Percentiles rank a stretch among this genome's conserved stretches.
Evolutionary conservation across 2,113 vertebrate genomes (phyloP).

Genomic region (Hassar affinis): DNA sequence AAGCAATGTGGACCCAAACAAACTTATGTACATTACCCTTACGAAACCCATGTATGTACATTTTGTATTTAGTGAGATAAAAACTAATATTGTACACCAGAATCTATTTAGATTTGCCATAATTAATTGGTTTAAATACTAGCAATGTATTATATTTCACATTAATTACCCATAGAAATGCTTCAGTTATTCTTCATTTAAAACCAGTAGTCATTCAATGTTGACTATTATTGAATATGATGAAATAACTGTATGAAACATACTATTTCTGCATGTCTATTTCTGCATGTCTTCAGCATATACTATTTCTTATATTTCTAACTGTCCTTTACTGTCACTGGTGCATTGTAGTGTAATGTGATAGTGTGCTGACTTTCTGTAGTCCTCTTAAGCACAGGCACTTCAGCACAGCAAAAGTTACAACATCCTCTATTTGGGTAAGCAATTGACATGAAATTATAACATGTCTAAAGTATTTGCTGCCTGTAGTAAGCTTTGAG

Average conservation of each 20-base stretch:
- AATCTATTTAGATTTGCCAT: not conserved
- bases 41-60: not conserved
- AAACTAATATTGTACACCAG: not conserved
- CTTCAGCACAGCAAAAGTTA: not conserved
- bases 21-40: too few relatives aligned
- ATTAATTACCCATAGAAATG: not conserved
- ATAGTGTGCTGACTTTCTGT: not conserved
- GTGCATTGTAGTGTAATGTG: not conserved
- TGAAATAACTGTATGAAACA: not conserved
- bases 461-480: not conserved
- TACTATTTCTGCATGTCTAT: not conserved
- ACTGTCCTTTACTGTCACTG: not conserved
- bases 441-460: constrained; percentile 12
- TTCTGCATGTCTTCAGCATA: not conserved
- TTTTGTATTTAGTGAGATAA: not conserved
- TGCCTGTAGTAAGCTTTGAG: constrained; percentile 9
- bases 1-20: not conserved
- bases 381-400: not conserved
- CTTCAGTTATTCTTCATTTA: not conserved
- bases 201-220: not conserved
- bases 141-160: not conserved
- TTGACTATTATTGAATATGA: not conserved
- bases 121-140: not conserved
- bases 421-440: not conserved
- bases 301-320: too few relatives aligned